These are phyloP conservation scores for Xenopus borealis DNA, from an alignment of 2,113 vertebrate species.

Conservation along the genomic window DNA sequence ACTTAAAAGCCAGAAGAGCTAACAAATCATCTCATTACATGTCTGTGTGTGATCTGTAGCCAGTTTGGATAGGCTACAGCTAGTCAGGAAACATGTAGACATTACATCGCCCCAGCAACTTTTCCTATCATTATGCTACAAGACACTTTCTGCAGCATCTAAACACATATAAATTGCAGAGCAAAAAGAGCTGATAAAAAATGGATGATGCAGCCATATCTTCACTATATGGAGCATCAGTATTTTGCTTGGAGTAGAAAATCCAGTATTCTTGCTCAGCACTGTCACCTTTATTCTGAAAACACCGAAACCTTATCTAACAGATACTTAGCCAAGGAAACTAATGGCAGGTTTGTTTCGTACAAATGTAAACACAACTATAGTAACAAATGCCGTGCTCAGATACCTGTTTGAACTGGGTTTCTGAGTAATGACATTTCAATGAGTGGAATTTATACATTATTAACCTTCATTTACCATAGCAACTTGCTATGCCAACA, in stretches of 20 bases:
- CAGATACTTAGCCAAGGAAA: slow-evolving; percentile 3
- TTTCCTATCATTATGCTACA: too few relatives aligned
- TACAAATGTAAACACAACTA: background rate
- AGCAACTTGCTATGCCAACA: slow-evolving; percentile 4
- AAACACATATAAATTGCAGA: background rate
- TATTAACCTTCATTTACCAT: slow-evolving; percentile 18
- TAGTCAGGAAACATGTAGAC: too few relatives aligned
- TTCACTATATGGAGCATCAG: too few relatives aligned
- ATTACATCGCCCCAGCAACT: too few relatives aligned
- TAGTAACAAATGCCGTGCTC: slow-evolving; percentile 3
- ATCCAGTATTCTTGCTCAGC: background rate
- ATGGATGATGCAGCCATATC: background rate
- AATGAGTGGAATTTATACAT: slow-evolving; percentile 12
- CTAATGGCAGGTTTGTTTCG: slow-evolving; percentile 1
- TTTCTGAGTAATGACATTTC: slow-evolving; percentile 8
- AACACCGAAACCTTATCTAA: background rate
- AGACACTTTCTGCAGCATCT: background rate
- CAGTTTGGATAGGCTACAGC: too few relatives aligned
- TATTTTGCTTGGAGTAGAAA: background rate
- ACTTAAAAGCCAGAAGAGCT: too few relatives aligned
- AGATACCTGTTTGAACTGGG: slow-evolving; percentile 12
- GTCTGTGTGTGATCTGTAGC: too few relatives aligned
- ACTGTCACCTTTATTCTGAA: background rate
- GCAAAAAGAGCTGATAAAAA: background rate
- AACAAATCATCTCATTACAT: too few relatives aligned